Evolutionary conservation across 2,113 vertebrate genomes (phyloP), one percentile per base, ranked within the genome.

Genomic region (Prietella phreatophila): DNA sequence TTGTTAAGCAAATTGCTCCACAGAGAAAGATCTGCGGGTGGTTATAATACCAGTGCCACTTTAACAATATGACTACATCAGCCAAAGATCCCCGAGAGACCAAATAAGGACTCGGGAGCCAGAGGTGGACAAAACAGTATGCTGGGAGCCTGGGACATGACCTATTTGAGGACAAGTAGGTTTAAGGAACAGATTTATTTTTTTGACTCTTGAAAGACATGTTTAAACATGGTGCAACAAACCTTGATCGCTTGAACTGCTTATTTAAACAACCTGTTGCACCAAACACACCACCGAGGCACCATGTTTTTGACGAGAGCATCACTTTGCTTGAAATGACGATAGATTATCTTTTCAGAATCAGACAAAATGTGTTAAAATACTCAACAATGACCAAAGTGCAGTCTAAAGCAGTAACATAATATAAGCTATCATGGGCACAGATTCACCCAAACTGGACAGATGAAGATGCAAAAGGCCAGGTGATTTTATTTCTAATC

Each of bases 1-100:
- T 39, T 81, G 85, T 87, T 87, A 82, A 82, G 86, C 61, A 82
- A 63, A 87, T 87, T 73, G 86, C 86, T 87, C 86, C 55, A 60
- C 79, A 25, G 79, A 65, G 86, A 87, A 67, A 84, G 63, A 58
- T 87, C 79, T 71, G 79, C 17, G 3, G 19, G 27, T 11, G 27
- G 33, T 36, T 87, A 73, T 33, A 47, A 75, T 61, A 47, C 27
- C 86, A 87, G 65, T 39, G n/a, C 50, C 27, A 83, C 80, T 87
- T 81, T 27, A 81, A 53, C 30, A 33, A 39, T 56, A 67, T 42
- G n/a, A 42, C 78, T 55, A 53, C 39, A 86, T 79, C 56, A 60
- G 27, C 19, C 36, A 55, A 47, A 22, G 39, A 60, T 86, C 25
- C 63, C n/a, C 14, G 39, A 65, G n/a, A 39, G 85, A 67, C 42